Percentiles rank a stretch among this genome's conserved stretches.
Conservation (phyloP, 64 coral and sea anemone species). For the Acropora yongei region DNA sequence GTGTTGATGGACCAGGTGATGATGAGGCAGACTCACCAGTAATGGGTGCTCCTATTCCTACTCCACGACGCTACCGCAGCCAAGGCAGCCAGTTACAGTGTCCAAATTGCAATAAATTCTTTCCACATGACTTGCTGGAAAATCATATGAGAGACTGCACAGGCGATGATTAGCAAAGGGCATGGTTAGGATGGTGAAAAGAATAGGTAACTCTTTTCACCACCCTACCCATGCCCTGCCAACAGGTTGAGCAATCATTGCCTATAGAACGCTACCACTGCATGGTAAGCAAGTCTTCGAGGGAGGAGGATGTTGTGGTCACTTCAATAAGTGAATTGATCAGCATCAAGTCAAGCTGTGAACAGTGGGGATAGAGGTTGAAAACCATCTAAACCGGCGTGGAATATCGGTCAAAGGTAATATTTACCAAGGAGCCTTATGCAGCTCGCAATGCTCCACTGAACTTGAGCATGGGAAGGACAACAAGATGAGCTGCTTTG, state of each 20-base stretch:
- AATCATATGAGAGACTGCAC: slow-evolving; percentile 67
- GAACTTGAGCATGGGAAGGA: too few relatives aligned
- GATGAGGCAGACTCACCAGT: slow-evolving; percentile 8
- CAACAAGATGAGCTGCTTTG: too few relatives aligned
- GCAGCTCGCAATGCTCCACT: too few relatives aligned
- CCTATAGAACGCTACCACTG: neutral
- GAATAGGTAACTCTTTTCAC: neutral
- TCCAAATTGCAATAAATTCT: slow-evolving; percentile 33
- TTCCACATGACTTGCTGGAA: slow-evolving; percentile 52
- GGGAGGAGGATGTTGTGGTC: neutral
- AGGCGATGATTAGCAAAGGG: neutral
- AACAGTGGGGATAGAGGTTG: neutral
- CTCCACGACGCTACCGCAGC: neutral
- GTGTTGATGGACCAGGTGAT: slow-evolving; percentile 27
- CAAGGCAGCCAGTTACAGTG: slow-evolving; percentile 23
- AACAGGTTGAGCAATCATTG: neutral
- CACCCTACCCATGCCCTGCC: neutral
- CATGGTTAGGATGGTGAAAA: neutral
- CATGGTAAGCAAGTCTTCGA: neutral
- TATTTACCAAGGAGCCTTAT: too few relatives aligned
- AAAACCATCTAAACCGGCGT: neutral
- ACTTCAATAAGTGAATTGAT: neutral
- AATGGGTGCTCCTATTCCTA: neutral
- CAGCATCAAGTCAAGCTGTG: neutral
- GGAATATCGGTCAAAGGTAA: too few relatives aligned